Evolutionary conservation across 1,140 invertebrate species (phyloP), one percentile per base, ranked within the genome.

Genomic region (Pseudomyrmex sp.): DNA sequence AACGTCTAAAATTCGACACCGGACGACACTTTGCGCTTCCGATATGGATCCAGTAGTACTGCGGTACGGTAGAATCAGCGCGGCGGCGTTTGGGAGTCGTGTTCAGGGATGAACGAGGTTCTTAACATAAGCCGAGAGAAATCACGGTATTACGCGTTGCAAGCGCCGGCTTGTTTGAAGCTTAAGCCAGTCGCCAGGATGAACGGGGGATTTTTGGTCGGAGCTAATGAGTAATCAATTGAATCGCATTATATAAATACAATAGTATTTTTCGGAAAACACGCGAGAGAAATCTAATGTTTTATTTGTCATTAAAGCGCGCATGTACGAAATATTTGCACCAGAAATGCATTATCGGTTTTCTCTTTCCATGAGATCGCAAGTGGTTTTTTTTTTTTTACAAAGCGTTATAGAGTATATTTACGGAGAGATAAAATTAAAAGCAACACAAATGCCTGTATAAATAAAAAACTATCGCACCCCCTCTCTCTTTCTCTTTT

Each of bases 91-190:
- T 80, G 76, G 44, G 66, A 80, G 54, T 80, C 54, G 76, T 79
- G 52, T 79, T 66, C 44, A 13, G 66, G 76, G 76, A 80, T 80
- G 76, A 80, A 72, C 76, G 65, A 12, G 44, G 76, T 80, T 80
- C 76, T 80, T 80, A 80, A 80, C 76, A 80, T 80, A 80, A 80
- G 66, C 76, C 54, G 44, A 59, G 76, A 80, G 66, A 80, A 80
- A 80, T 80, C 76, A 80, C 20, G 44, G 54, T 23, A 80, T 80
- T 80, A 80, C 66, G n/a, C 44, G 66, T 26, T 70, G 20, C 66
- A 50, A 70, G 66, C 52, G 54, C 54, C 23, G 23, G 66, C 76
- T 80, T 80, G 66, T 35, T 50, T 44, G 20, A 76, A 59, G 66
- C 66, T 80, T 80, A 80, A 70, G 23, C 54, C 26, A 79, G 54